Evolutionary conservation across 2,113 vertebrate genomes (phyloP).

Genomic region (Corythoichthys intestinalis): DNA sequence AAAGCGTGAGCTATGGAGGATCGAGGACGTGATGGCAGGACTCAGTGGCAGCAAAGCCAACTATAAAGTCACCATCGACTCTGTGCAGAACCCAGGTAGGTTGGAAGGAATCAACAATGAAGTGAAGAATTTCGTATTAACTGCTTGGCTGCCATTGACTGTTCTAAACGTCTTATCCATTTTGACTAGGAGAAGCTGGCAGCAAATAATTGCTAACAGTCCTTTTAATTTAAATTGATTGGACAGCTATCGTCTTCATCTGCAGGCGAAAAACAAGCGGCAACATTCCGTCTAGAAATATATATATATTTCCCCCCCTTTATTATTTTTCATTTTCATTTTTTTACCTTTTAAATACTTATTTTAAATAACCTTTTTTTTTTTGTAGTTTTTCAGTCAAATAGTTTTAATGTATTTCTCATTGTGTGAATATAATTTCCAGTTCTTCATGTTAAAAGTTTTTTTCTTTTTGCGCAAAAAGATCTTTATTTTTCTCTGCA

Average conservation of each 20-base stretch:
- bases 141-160: too few species aligned
- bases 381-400: neutral
- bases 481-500: neutral
- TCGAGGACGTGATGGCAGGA: slow-evolving; percentile 91
- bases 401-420: neutral
- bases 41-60: slow-evolving; percentile 88
- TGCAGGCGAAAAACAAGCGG: too few species aligned
- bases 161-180: too few species aligned
- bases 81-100: slow-evolving; percentile 90
- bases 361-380: neutral
- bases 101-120: neutral
- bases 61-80: slow-evolving; percentile 86
- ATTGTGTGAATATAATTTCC: neutral
- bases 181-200: too few species aligned
- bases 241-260: too few species aligned
- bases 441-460: neutral
- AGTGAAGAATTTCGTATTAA: too few species aligned
- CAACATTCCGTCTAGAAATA: too few species aligned
- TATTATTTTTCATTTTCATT: neutral
- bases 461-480: neutral
- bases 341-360: neutral
- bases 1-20: slow-evolving; percentile 93
- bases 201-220: too few species aligned
- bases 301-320: too few species aligned
- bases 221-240: too few species aligned